Evolutionary conservation across 2,797 vertebrate genomes (phyloP), one percentile per base, ranked within the genome.

Genomic region (Ficedula albicollis): DNA sequence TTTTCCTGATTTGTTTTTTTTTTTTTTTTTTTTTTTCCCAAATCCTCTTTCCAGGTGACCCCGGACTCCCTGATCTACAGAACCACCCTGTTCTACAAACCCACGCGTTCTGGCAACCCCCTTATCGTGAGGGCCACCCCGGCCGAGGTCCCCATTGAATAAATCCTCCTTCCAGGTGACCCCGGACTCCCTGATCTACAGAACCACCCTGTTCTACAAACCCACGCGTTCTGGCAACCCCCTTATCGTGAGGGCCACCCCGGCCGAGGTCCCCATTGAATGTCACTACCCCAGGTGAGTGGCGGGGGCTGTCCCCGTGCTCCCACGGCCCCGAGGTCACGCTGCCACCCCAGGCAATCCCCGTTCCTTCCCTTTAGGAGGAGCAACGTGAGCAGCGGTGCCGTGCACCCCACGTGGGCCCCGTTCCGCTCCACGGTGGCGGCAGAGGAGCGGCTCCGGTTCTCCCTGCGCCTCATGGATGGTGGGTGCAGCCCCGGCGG

Each of bases 261-360:
- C 83, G 0, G 64, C 73, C 0, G 73, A 69, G 73, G 55, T 86
- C 73, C 73, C 64, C 64, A 77, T 86, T 10, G 83, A 86, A 34
- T 86, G 83, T 54, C 83, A 86, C 83, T 77, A 86, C 41, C 83
- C 83, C 55, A 86, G 83, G 83, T 86, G 73, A 69, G 83, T 0
- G 3, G 2, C 1, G 3, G 30, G 25, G 16, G 9, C 55, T 62
- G 48, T 86, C 64, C 39, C 55, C 0, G 0, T 4, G 20, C 64
- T 77, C 16, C 20, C 25, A 0, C 0, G 4, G 14, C 48, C 34
- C 73, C 5, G 25, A 30, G 48, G 73, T 7, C 20, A 20, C 4
- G 3, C 3, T 69, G 48, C 30, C 55, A 30, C 4, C 25, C 16
- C 25, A 4, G 30, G 11, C 2, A 21, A 46, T 12, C 48, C 34